These are phyloP conservation scores for Hyposmocoma kahamanoa DNA, from an alignment of 1,140 invertebrate species.

Conservation along the genomic window DNA sequence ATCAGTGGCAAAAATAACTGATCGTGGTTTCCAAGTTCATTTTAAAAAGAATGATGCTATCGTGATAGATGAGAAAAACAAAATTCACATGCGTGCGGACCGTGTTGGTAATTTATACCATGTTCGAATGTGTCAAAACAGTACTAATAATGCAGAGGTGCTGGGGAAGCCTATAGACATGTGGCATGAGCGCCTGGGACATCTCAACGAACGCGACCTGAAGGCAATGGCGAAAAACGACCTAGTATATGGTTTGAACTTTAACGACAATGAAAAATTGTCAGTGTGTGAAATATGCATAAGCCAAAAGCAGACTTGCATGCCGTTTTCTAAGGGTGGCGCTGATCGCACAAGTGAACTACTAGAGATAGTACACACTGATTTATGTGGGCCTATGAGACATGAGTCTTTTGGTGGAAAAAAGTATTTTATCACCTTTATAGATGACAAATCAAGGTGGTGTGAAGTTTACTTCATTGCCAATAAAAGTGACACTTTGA, in stretches of 20 bases:
- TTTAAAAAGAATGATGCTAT: background rate
- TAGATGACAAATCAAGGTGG: background rate
- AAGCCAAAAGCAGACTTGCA: background rate
- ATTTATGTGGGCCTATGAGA: background rate
- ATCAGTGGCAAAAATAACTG: background rate
- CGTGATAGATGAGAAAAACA: background rate
- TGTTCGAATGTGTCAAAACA: background rate
- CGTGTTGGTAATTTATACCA: background rate
- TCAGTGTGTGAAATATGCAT: background rate
- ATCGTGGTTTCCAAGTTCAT: background rate
- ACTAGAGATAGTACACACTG: background rate
- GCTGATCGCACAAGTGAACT: background rate
- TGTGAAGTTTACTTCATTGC: background rate
- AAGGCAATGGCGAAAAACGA: background rate
- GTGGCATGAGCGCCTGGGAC: background rate
- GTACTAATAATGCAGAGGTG: background rate
- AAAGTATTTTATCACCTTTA: background rate
- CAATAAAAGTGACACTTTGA: background rate
- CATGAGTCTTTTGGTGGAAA: constrained; percentile 4
- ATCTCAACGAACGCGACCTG: background rate
- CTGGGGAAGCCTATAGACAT: background rate
- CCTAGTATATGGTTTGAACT: background rate
- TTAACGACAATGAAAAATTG: background rate
- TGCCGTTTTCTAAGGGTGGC: background rate
- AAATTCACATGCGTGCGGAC: background rate